Percentiles rank a stretch among this genome's conserved stretches.
phyloP scores from a whole-genome alignment of 2,113 vertebrate species.

The Trematocara variabile region DNA sequence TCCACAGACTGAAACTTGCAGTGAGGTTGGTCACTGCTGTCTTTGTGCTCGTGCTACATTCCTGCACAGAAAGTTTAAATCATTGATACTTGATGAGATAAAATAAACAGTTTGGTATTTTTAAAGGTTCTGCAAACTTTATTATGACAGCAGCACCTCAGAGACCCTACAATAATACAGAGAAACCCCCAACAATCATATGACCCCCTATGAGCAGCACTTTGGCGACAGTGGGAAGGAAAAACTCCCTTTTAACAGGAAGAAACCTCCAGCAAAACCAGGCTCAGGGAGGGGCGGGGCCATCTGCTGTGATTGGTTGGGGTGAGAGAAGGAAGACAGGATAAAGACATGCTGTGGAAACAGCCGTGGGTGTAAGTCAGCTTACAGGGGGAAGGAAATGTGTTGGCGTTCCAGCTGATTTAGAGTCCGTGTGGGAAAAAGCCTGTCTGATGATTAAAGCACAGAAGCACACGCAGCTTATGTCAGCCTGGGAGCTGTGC shows the following conservation, averaged over 20 bases:
- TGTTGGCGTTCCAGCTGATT: background rate
- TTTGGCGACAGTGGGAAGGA: background rate
- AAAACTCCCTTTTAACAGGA: background rate
- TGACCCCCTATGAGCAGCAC: background rate
- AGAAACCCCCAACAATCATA: accelerated
- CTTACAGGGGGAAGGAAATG: background rate
- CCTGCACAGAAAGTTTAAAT: background rate
- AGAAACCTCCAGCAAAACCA: accelerated
- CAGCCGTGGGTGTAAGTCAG: background rate
- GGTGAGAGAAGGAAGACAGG: background rate
- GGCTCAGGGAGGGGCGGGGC: background rate
- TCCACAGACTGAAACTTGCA: background rate
- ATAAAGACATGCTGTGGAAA: background rate
- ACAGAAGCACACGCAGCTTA: background rate
- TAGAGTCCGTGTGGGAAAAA: background rate
- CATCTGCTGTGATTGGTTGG: background rate
- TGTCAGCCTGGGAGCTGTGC: background rate
- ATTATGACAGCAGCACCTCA: background rate
- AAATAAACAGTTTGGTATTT: background rate
- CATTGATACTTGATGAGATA: background rate
- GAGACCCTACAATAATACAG: background rate
- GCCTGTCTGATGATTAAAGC: background rate
- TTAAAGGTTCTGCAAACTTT: background rate
- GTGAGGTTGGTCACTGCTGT: background rate
- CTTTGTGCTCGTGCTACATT: background rate